Conservation (phyloP, 2,113 vertebrate genomes). For the Neotragus moschatus region DNA sequence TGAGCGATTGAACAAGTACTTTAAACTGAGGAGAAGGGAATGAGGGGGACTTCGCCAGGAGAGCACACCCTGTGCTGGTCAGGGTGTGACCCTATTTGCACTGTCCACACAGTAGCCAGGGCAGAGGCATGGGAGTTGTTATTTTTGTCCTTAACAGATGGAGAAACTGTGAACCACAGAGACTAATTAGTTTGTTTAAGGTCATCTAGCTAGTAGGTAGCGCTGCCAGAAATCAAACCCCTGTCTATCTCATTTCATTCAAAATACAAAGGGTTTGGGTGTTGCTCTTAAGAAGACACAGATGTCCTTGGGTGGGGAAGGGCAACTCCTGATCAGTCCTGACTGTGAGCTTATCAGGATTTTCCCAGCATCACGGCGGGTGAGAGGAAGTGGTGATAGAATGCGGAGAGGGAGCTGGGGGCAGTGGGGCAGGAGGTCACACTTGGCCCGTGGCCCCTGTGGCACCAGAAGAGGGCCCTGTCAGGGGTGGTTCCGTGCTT, state of each 20-base stretch:
- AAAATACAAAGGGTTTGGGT: background rate
- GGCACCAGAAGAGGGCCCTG: background rate
- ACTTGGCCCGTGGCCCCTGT: background rate
- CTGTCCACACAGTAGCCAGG: accelerated
- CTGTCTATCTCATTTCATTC: background rate
- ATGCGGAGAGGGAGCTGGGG: background rate
- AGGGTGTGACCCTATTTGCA: background rate
- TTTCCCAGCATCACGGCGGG: background rate
- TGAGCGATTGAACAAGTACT: background rate
- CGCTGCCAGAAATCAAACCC: background rate
- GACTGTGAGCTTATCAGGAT: background rate
- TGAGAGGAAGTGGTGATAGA: background rate
- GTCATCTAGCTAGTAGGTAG: background rate
- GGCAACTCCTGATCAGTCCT: background rate
- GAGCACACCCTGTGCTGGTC: background rate
- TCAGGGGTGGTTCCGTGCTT: background rate
- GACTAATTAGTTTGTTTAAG: background rate
- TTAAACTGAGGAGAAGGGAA: background rate
- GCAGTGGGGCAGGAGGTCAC: background rate
- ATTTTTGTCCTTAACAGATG: background rate
- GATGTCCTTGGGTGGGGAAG: background rate
- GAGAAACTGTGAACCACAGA: background rate
- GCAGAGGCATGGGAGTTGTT: background rate
- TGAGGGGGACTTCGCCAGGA: accelerated
- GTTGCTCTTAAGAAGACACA: background rate